These are phyloP conservation scores for Andricus quercusramuli DNA, from an alignment of 2,888 invertebrate species.

Conservation along the genomic window DNA sequence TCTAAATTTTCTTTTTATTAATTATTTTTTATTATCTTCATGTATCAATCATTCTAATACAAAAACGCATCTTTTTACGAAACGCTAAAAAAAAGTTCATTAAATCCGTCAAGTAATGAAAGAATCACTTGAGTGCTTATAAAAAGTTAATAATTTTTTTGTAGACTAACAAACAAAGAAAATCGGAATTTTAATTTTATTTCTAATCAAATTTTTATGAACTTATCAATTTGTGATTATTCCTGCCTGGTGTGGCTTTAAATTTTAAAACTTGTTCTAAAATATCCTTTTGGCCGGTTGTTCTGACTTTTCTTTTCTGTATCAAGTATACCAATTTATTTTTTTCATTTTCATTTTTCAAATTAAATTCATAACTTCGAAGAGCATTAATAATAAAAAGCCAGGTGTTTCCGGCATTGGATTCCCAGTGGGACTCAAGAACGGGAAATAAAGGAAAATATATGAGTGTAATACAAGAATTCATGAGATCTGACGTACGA, in stretches of 20 bases:
- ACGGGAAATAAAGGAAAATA: constrained; percentile 6
- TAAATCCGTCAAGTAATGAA: background rate
- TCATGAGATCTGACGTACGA: constrained; percentile 9
- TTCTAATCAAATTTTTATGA: background rate
- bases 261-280: background rate
- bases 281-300: too few species aligned
- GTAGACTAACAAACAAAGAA: too few species aligned
- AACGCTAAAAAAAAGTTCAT: background rate
- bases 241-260: too few species aligned
- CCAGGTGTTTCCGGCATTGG: background rate
- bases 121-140: background rate
- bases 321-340: background rate
- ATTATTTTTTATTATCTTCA: background rate
- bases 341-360: background rate
- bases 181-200: background rate
- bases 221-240: too few species aligned
- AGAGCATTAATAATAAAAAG: background rate
- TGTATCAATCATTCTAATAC: background rate
- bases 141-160: background rate
- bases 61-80: background rate
- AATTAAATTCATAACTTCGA: background rate
- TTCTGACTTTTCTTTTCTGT: background rate
- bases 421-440: background rate
- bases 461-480: constrained; percentile 16
- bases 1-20: too few species aligned